Conservation (phyloP, 1,140 invertebrate genomes). For the Cotesia vestalis region DNA sequence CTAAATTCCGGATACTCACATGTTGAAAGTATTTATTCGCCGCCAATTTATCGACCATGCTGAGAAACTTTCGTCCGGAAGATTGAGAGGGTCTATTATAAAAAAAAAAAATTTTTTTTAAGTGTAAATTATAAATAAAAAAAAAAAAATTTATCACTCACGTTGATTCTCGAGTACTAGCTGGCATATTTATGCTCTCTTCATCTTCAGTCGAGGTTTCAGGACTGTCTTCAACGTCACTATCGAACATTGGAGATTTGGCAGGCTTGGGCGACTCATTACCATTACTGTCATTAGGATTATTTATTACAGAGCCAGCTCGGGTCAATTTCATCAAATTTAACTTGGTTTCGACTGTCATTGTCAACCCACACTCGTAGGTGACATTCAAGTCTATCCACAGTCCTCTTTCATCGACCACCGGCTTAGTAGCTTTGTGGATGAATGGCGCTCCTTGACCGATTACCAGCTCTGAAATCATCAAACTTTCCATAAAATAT, state of each 20-base stretch:
- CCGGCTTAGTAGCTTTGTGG: slow-evolving; percentile 76
- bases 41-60: slow-evolving; percentile 89
- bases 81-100: slow-evolving; percentile 60
- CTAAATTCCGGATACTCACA: slow-evolving; percentile 54
- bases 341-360: slow-evolving; percentile 94
- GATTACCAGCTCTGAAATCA: slow-evolving; percentile 79
- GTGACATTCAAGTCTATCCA: slow-evolving; percentile 93
- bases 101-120: slow-evolving; percentile 19
- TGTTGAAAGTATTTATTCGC: slow-evolving; percentile 91
- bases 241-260: slow-evolving; percentile 75
- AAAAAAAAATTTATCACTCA: slow-evolving; percentile 41
- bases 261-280: slow-evolving; percentile 48
- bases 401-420: slow-evolving; percentile 85
- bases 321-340: slow-evolving; percentile 89
- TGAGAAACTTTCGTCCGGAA: slow-evolving; percentile 79
- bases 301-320: slow-evolving; percentile 45
- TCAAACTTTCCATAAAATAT: slow-evolving; percentile 86
- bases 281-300: slow-evolving; percentile 38
- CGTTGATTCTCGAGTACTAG: slow-evolving; percentile 55
- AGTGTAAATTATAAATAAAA: slow-evolving; percentile 1
- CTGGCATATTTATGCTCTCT: slow-evolving; percentile 51
- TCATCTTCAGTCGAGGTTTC: slow-evolving; percentile 91
- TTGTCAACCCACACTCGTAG: slow-evolving; percentile 87
- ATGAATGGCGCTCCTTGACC: slow-evolving; percentile 82
- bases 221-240: slow-evolving; percentile 90